Conservation (phyloP, 2,888 invertebrate species). For the Poecilobothrus nobilitatus region DNA sequence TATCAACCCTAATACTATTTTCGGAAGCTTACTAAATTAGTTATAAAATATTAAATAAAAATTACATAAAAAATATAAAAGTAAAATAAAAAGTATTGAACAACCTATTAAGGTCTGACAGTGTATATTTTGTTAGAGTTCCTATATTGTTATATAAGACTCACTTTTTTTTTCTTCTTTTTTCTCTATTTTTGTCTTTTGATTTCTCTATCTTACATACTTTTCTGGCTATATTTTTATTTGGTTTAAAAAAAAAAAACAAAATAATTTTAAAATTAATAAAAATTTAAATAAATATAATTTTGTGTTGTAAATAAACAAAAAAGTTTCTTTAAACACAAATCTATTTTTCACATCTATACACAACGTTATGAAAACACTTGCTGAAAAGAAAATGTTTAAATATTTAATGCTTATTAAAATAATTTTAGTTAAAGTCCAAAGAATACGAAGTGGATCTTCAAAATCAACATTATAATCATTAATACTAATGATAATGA, state of each 20-base stretch:
- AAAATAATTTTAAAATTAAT: not conserved
- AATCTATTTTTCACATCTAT: too few species aligned
- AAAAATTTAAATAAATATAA: too few species aligned
- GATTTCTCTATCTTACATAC: not conserved
- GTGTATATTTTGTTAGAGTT: not conserved
- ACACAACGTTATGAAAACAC: too few species aligned
- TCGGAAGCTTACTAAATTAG: too few species aligned
- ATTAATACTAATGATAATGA: not conserved
- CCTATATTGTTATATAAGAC: not conserved
- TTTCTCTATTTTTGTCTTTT: too few species aligned
- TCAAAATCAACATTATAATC: not conserved
- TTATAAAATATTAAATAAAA: too few species aligned
- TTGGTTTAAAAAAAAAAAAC: not conserved
- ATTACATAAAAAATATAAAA: too few species aligned
- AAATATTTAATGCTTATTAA: not conserved
- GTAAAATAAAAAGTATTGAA: not conserved
- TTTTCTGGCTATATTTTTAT: not conserved
- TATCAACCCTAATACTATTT: too few species aligned
- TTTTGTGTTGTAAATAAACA: too few species aligned
- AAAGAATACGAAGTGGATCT: not conserved
- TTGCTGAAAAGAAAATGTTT: too few species aligned
- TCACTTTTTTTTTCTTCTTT: not conserved
- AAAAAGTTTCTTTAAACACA: too few species aligned
- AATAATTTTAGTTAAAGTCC: not conserved
- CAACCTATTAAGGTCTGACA: not conserved